Conservation (phyloP, 92 coral and sea anemone species). For the Paragorgia papillata region DNA sequence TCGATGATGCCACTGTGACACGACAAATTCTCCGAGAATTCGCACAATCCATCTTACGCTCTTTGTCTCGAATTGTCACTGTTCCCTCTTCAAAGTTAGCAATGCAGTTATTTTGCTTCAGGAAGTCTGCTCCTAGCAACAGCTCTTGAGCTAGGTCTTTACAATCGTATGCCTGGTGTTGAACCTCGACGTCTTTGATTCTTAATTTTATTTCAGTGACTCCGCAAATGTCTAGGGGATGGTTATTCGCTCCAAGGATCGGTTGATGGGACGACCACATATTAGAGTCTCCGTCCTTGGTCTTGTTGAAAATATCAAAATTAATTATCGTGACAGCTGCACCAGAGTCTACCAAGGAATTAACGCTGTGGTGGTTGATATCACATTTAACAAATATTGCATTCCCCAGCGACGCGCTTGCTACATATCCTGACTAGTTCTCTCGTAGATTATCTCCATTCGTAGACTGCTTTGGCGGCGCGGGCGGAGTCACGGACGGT, state of each 20-base stretch:
- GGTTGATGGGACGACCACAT: neutral
- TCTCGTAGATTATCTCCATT: no score
- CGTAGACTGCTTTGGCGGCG: neutral
- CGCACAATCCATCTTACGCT: neutral
- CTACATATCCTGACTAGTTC: neutral
- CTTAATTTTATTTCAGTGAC: neutral
- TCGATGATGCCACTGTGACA: constrained; percentile 14
- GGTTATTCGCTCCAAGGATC: constrained; percentile 15
- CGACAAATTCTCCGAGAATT: neutral
- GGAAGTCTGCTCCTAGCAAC: constrained; percentile 29
- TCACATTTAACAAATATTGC: constrained; percentile 10
- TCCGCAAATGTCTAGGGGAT: constrained; percentile 7
- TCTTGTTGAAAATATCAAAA: neutral
- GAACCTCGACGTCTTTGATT: neutral
- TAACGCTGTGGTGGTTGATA: neutral
- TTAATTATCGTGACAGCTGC: constrained; percentile 15
- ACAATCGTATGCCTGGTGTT: neutral
- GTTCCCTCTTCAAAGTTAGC: constrained; percentile 4
- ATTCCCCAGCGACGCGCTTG: constrained; percentile 3
- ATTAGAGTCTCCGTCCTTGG: neutral
- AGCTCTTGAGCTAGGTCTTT: constrained; percentile 6
- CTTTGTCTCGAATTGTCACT: neutral
- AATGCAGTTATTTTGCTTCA: neutral
- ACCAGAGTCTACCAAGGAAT: constrained; percentile 13
- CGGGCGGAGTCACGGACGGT: neutral